Conservation (phyloP, 2,113 vertebrate genomes). For the Chionis minor region DNA sequence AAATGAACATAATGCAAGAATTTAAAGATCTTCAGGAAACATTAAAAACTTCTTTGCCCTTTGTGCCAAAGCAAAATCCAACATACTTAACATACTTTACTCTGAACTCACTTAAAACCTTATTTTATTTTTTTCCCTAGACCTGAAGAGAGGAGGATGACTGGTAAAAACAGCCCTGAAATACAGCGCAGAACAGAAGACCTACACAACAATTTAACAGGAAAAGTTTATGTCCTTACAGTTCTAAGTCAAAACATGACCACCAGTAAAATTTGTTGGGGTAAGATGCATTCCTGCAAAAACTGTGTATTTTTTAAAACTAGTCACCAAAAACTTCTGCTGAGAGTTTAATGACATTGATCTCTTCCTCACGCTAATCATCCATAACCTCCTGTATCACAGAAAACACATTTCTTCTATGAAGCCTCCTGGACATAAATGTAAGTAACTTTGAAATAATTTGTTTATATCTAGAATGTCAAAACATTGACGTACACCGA, state of each 20-base stretch:
- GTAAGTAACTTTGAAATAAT: background rate
- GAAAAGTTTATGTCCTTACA: background rate
- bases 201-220: background rate
- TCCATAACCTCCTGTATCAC: background rate
- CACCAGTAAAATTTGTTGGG: background rate
- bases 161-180: background rate
- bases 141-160: background rate
- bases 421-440: background rate
- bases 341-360: background rate
- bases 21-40: background rate
- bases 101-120: background rate
- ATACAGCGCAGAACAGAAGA: background rate
- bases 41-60: background rate
- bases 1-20: background rate
- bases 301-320: background rate
- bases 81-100: background rate
- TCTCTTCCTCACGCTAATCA: background rate
- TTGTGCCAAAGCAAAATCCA: background rate
- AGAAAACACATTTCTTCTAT: background rate
- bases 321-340: background rate
- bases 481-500: background rate
- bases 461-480: background rate
- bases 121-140: fast-evolving
- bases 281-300: background rate
- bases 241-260: background rate